Evolutionary conservation across 2,888 invertebrate genomes (phyloP), one percentile per base, ranked within the genome.

Genomic region (Tuta absoluta): DNA sequence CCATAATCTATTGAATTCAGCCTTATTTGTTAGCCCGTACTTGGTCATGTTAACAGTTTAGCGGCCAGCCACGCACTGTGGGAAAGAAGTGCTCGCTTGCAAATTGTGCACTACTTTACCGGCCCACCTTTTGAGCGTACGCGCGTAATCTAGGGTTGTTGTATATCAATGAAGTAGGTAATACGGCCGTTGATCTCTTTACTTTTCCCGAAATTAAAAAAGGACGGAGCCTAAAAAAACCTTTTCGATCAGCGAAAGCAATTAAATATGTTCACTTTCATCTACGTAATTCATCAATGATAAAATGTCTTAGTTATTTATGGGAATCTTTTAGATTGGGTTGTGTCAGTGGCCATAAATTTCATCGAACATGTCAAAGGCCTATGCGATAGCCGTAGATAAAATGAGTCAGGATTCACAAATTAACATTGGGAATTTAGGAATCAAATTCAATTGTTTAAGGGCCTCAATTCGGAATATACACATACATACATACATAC

Each of bases 271-370:
- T 33, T 33, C 33, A 17, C 17, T 7, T n/a, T 17, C n/a, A 45
- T 45, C 45, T 45, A 41, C 1, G 41, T 41, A 17, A 45, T 45
- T 45, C n/a, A 5, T 45, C 45, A n/a, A 17, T 45, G 45, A 45
- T n/a, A 45, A 45, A 45, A 45, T 12, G 41, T 41, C 45, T 5
- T 10, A 45, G 45, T 45, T 17, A 45, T 45, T 45, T 45, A 45
- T 45, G 45, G n/a, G 17, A 45, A 45, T 45, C 45, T 5, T 4
- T 45, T n/a, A n/a, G 45, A 45, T 45, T 5, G 45, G 45, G 45
- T 45, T 45, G n/a, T 45, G 45, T 45, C 45, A 45, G 45, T 8
- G n/a, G 17, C 45, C 4, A 45, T 45, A 45, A 45, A 45, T 45
- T 14, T 45, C 45, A 45, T 7, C 7, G n/a, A 17, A 45, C 17